A percentile compares a stretch with the other conserved stretches of the same genome.
Conservation (phyloP, 1,140 invertebrate species). For the Drosophila saltans region DNA sequence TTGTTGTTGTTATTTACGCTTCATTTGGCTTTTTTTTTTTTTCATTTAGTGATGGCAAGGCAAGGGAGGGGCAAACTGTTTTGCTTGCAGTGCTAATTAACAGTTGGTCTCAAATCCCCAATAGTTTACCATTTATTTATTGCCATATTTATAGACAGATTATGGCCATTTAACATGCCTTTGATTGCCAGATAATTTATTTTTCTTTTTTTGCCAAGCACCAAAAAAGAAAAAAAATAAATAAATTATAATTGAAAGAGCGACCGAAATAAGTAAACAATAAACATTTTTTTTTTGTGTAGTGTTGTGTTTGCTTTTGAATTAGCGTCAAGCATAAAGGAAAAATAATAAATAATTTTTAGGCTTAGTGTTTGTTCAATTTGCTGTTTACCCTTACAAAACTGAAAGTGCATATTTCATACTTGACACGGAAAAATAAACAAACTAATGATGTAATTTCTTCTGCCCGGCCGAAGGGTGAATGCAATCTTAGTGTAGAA, state of each 20-base stretch:
- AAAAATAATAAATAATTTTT: slow-evolving; percentile 20
- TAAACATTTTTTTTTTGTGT: slow-evolving; percentile 26
- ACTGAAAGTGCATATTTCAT: slow-evolving; percentile 20
- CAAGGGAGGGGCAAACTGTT: slow-evolving; percentile 14
- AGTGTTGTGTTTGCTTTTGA: slow-evolving; percentile 51
- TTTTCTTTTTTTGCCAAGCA: background rate
- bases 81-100: slow-evolving; percentile 62
- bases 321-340: slow-evolving; percentile 61
- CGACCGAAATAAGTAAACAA: slow-evolving; percentile 61
- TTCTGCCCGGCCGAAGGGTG: too few species aligned
- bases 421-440: too few species aligned
- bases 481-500: too few species aligned
- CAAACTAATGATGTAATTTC: background rate
- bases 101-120: slow-evolving; percentile 54
- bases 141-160: slow-evolving; percentile 57
- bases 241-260: slow-evolving; percentile 2
- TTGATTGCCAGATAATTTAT: slow-evolving; percentile 35
- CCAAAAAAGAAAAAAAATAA: background rate
- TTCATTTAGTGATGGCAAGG: slow-evolving; percentile 38
- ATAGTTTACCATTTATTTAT: slow-evolving; percentile 55
- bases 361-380: slow-evolving; percentile 41
- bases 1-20: slow-evolving; percentile 54
- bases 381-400: slow-evolving; percentile 41
- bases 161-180: slow-evolving; percentile 33
- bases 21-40: slow-evolving; percentile 56